phyloP scores from a whole-genome alignment of 2,113 vertebrate species.

The Oophaga pumilio region DNA sequence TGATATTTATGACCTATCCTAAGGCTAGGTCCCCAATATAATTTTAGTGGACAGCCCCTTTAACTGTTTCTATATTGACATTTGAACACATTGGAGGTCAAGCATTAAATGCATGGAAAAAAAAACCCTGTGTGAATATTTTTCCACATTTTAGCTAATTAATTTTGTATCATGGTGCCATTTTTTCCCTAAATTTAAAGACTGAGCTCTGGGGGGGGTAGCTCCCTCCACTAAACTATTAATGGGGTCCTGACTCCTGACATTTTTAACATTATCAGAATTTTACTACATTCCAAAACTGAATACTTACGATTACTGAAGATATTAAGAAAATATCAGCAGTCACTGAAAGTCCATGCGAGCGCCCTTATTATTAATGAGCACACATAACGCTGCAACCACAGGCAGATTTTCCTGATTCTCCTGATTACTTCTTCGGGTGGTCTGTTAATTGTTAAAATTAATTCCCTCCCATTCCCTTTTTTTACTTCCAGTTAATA shows the following conservation, averaged over 20 bases:
- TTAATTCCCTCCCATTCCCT: neutral
- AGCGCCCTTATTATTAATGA: neutral
- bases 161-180: too few relatives aligned
- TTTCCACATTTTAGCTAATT: too few relatives aligned
- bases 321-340: neutral
- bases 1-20: too few relatives aligned
- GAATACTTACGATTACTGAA: neutral
- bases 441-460: slow-evolving; percentile 14
- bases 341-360: neutral
- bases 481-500: neutral
- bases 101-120: too few relatives aligned
- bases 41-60: too few relatives aligned
- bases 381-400: slow-evolving; percentile 2
- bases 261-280: neutral
- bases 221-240: neutral
- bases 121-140: too few relatives aligned
- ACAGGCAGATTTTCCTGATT: slow-evolving; percentile 17
- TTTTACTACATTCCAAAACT: neutral
- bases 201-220: too few relatives aligned
- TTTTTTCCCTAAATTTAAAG: too few relatives aligned
- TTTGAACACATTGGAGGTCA: too few relatives aligned
- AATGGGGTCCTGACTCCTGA: neutral
- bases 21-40: too few relatives aligned
- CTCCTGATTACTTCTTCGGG: neutral
- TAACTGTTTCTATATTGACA: too few relatives aligned